A percentile compares a stretch with the other conserved stretches of the same genome.
phyloP scores from a whole-genome alignment of 2,113 vertebrate genomes.

The Cochlearius cochlearius region DNA sequence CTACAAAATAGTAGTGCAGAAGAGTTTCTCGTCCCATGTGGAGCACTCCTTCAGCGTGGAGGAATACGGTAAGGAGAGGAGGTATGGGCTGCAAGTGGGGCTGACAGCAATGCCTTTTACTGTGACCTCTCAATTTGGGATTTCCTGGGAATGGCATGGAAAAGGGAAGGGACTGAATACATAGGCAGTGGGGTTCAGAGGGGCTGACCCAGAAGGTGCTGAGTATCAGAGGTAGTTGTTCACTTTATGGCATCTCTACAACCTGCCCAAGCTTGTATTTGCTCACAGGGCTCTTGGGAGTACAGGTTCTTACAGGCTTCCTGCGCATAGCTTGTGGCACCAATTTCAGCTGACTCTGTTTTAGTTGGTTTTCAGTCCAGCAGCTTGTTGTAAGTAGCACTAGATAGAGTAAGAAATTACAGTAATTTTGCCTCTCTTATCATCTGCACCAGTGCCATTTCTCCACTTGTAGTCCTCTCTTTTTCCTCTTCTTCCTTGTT shows the following conservation, averaged over 20 bases:
- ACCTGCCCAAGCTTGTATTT: not conserved
- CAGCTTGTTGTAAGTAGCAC: not conserved
- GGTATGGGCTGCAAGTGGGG: not conserved
- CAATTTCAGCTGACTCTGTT: not conserved
- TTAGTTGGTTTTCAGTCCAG: not conserved
- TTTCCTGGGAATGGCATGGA: not conserved
- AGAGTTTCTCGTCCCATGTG: not conserved
- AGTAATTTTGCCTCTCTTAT: not conserved
- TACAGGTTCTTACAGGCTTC: not conserved
- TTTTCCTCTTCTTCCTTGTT: not conserved
- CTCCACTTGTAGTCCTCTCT: not conserved
- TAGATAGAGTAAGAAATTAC: not conserved
- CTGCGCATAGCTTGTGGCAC: not conserved
- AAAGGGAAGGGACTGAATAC: not conserved
- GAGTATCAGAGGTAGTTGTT: not conserved
- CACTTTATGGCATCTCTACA: not conserved
- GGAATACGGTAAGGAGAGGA: constrained; percentile 72
- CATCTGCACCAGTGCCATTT: not conserved
- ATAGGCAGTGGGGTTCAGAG: not conserved
- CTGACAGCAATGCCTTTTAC: not conserved
- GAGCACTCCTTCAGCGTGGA: constrained; percentile 64
- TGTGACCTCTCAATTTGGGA: rapidly evolving
- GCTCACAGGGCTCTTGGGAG: not conserved
- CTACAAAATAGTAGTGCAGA: constrained; percentile 68
- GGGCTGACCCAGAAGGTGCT: not conserved